Evolutionary conservation across 2,113 vertebrate species (phyloP), one percentile per base, ranked within the genome.

Genomic region (Hydrochoerus hydrochaeris): DNA sequence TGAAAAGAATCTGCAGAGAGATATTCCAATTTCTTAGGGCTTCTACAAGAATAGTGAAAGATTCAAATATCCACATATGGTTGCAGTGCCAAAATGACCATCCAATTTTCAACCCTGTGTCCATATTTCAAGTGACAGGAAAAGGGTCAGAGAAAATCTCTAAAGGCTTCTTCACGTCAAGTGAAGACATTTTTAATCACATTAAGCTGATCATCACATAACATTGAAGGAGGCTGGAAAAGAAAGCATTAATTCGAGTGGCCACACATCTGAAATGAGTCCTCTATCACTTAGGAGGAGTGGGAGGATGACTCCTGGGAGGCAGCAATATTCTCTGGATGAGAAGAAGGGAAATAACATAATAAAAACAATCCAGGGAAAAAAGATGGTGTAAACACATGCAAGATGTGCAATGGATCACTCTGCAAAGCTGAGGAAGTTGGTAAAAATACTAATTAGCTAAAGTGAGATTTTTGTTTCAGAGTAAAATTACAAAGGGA

Each of bases 401-500:
- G 1, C 1, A 28, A 60, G 46, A 46, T 10, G 62, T 24, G 16
- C 5, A 65, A 41, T 9, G 14, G 17, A 52, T n/a, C 35, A 44
- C 4, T 88, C 6, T 13, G 19, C 6, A 54, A 44, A n/a, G 6
- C 7, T 58, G 14, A 78, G 35, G 38, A 94, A 54, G 9, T 71
- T 69, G 67, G 22, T 73, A 49, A 65, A 91, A 93, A 85, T 41
- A 35, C 71, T 88, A 73, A 77, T 65, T 65, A 67, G 13, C 60
- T 91, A 85, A 92, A 92, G 32, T 88, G 38, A 88, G 35, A 93
- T 71, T 63, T 54, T 82, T 19, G 73, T 35, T 88, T 91, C 24
- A 65, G 14, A 88, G 71, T 95, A 32, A 77, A 35, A 63, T 85
- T 96, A 69, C 35, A 93, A 60, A 92, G 44, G 46, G 86, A 80